Base-by-base conservation (phyloP, 1,140 invertebrate species). In the Pseudomyrmex dendroicus region DNA sequence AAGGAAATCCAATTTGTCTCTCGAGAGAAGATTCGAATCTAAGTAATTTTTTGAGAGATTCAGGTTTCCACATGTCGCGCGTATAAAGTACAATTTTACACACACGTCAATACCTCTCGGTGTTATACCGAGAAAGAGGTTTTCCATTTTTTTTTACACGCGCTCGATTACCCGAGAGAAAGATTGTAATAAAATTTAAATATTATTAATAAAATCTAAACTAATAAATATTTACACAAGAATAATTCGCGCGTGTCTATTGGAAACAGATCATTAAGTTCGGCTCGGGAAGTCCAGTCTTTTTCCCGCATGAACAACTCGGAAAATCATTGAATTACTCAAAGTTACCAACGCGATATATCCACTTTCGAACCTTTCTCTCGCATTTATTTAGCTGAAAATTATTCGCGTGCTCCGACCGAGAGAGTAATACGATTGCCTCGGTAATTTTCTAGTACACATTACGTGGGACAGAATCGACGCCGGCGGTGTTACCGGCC, bases 381-480 rank as follows among this genome's bases (percentile, higher is more conserved):
- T n/a, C 44, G 20, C 35, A 46, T 22, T 48, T 46, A 12, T 48
- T 9, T 12, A 46, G 13, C 17, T 5, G 50, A 44, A n/a, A 7
- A 57, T 73, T 59, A 13, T 56, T 73, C 56, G 56, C 70, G 35
- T 73, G 35, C 35, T 15, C n/a, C 70, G 35, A 61, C 8, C 70
- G 35, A 59, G 35, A 35, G 35, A 35, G 72, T 46, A 52, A 63
- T 50, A 63, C 48, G 46, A 63, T 76, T 46, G 20, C 59, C 13
- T 1, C 48, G 10, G 57, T 50, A 35, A 64, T 64, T 54, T 76
- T 73, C 25, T 9, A 17, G 13, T 22, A 50, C 17, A 50, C 25
- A 61, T 56, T 76, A 64, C n/a, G 62, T 54, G 48, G 61, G 22
- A 20, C 73, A 61, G 4, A 59, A 35, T 54, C 10, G 17, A 13